Conservation (phyloP, 2,113 vertebrate species). For the Neopipo cinnamomea region DNA sequence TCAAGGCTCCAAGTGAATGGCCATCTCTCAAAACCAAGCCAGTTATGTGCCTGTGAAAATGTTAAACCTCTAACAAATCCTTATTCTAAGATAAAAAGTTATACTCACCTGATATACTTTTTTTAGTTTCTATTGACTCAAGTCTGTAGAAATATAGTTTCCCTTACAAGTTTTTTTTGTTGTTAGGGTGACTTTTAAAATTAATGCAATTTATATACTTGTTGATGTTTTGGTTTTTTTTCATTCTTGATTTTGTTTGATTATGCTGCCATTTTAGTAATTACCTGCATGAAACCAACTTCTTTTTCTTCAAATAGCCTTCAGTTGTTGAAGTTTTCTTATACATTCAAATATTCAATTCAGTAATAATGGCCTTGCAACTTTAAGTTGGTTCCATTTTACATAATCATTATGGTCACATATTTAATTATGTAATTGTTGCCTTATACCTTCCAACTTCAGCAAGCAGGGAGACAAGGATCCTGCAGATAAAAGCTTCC, state of each 20-base stretch:
- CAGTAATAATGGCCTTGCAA: background rate
- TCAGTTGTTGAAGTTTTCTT: background rate
- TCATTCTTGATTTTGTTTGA: background rate
- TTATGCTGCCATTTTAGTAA: background rate
- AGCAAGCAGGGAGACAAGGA: background rate
- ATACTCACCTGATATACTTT: background rate
- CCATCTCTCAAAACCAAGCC: background rate
- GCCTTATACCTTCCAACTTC: background rate
- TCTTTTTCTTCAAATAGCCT: background rate
- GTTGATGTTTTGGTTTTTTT: background rate
- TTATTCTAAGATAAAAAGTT: background rate
- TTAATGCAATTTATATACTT: slow-evolving; percentile 4
- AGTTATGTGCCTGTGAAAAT: background rate
- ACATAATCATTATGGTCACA: background rate
- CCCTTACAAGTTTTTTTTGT: slow-evolving; percentile 11
- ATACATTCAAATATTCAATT: background rate
- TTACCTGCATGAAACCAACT: background rate
- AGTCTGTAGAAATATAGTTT: slow-evolving; percentile 19
- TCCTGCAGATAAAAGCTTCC: slow-evolving; percentile 16
- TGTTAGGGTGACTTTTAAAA: slow-evolving; percentile 15
- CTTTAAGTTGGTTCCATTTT: background rate
- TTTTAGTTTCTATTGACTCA: background rate
- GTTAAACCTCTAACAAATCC: background rate
- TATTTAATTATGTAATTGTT: background rate
- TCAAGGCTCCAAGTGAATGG: background rate